These are phyloP conservation scores for Drosophila ananassae DNA, from an alignment of 1,140 invertebrate genomes.

Conservation along the genomic window DNA sequence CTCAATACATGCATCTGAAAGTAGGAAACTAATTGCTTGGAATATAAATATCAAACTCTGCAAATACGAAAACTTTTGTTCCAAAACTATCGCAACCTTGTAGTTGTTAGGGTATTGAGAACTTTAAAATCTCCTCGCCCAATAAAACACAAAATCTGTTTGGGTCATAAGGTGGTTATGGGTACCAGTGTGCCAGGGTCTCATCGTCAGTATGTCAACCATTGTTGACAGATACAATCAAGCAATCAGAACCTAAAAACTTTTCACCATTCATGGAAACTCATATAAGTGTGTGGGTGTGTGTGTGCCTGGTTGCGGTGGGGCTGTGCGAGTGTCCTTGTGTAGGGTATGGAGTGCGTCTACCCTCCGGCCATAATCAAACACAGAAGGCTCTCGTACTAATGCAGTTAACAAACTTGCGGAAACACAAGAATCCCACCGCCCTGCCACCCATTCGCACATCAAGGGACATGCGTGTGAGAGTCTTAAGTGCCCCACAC, in stretches of 20 bases:
- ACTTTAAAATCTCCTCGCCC: slow-evolving; percentile 16
- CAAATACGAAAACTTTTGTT: not conserved
- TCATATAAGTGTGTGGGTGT: not conserved
- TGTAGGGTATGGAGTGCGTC: slow-evolving; percentile 39
- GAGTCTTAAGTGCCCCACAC: slow-evolving; percentile 69
- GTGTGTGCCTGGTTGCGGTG: slow-evolving; percentile 4
- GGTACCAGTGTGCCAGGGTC: not conserved
- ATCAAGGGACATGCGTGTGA: slow-evolving; percentile 43
- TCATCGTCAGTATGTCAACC: slow-evolving; percentile 26
- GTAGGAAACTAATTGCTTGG: not conserved
- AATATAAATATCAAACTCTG: not conserved
- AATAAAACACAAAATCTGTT: slow-evolving; percentile 37
- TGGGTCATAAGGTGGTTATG: slow-evolving; percentile 19
- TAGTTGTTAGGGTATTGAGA: slow-evolving; percentile 17
- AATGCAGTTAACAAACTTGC: slow-evolving; percentile 83
- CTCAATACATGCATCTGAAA: not conserved
- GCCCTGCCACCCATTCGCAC: slow-evolving; percentile 26
- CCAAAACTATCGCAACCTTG: not conserved
- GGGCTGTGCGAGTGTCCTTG: not conserved
- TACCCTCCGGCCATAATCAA: slow-evolving; percentile 77
- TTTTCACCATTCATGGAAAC: slow-evolving; percentile 56
- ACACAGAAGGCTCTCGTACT: slow-evolving; percentile 75
- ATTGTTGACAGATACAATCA: slow-evolving; percentile 80
- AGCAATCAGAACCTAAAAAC: slow-evolving; percentile 81
- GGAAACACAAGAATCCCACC: slow-evolving; percentile 53